phyloP scores from a whole-genome alignment of 2,113 vertebrate genomes.

The Pomatostomus ruficeps region DNA sequence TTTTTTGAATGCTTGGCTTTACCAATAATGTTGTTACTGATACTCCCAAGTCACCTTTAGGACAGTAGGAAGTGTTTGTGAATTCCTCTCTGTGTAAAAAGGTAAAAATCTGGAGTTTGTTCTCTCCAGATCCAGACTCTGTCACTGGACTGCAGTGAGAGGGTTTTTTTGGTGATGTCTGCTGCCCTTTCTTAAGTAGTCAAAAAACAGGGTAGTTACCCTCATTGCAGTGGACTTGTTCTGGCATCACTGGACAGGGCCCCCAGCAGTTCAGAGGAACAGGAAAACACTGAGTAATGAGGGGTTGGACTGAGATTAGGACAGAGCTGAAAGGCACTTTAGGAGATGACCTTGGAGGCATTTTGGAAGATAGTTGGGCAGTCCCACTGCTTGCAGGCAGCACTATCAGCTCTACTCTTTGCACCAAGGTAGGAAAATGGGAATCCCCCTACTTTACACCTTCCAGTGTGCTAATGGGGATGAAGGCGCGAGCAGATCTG shows the following conservation, averaged over 20 bases:
- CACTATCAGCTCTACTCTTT: background rate
- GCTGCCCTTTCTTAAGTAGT: background rate
- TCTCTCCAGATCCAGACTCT: background rate
- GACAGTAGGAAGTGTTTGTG: background rate
- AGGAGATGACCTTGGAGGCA: background rate
- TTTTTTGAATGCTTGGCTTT: background rate
- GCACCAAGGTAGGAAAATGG: background rate
- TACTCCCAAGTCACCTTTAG: background rate
- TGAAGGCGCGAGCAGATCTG: background rate
- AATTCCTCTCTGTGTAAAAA: background rate
- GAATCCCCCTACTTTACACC: background rate
- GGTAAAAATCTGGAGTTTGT: background rate
- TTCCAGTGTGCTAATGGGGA: background rate
- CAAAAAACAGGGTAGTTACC: background rate
- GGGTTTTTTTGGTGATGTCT: background rate
- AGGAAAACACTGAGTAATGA: background rate
- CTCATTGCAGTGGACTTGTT: background rate
- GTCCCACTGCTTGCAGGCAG: background rate
- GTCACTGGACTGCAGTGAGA: background rate
- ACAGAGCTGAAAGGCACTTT: background rate
- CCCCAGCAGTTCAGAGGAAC: background rate
- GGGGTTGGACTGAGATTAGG: background rate
- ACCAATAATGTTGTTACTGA: background rate
- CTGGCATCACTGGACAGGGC: accelerated
- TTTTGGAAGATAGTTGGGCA: background rate